Evolutionary conservation across 2,797 vertebrate species (phyloP), one percentile per base, ranked within the genome.

Genomic region (Enteromius anoplus): DNA sequence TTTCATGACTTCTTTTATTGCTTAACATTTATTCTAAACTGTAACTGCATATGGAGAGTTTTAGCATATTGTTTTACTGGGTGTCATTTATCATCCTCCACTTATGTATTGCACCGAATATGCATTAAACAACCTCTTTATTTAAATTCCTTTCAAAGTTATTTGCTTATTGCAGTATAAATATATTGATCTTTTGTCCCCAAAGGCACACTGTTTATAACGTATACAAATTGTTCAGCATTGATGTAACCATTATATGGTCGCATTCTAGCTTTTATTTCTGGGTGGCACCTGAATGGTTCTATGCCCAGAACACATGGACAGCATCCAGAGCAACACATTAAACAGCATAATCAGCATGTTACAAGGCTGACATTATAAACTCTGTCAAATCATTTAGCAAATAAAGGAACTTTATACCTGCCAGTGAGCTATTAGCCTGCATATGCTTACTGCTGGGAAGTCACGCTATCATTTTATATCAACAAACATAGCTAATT

Each of bases 311-410:
- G 73, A 40, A 42, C 73, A 40, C 53, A 60, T 75, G 73, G 73
- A 75, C n/a, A 75, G 8, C 53, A 60, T 58, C 62, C 70, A 66
- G 45, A 79, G 32, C 21, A 78, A 19, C 76, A 78, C 62, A 68
- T 79, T 68, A 79, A 78, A 53, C 64, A 37, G 26, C 77, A 73
- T 34, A 66, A n/a, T 78, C 62, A 53, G 12, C 51, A 51, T 51
- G 64, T 79, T 79, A 55, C 47, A 68, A 79, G 77, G 14, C 64
- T 68, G 32, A 68, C 77, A 79, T 79, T 79, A 79, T 68, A 79
- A 68, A 79, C 29, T 6, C 21, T 60, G 34, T 75, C 34, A 60
- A 75, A 42, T 60, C 34, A 60, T 60, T 79, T 68, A 68, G 77
- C 47, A 68, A 79, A 68, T 68, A 11, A 68, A 68, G 14, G 2